A percentile compares a stretch with the other conserved stretches of the same genome.
Conservation (phyloP, 2,113 vertebrate genomes). For the Xiphophorus couchianus region DNA sequence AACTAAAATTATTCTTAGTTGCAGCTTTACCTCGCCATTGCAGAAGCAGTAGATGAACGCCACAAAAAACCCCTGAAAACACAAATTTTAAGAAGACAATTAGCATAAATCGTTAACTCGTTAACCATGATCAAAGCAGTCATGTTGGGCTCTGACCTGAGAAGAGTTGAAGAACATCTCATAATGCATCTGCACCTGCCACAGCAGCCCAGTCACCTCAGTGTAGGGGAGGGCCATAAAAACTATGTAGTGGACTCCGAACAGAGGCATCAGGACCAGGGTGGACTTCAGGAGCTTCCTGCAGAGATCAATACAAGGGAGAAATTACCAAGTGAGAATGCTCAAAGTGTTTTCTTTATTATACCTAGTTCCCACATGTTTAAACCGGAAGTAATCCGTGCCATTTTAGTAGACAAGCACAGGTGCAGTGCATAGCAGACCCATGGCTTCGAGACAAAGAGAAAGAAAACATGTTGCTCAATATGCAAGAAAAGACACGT, state of each 20-base stretch:
- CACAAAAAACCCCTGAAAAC: conserved; percentile 84
- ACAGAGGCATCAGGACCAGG: conserved; percentile 85
- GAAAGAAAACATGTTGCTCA: too few species aligned
- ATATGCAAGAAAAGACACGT: too few species aligned
- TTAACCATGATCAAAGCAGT: too few species aligned
- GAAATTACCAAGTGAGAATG: not conserved
- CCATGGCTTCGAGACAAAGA: too few species aligned
- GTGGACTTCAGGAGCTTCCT: conserved; percentile 87
- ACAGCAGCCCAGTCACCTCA: conserved; percentile 80
- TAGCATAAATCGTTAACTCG: not conserved
- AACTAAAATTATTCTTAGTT: not conserved
- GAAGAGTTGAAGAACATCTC: conserved; percentile 89
- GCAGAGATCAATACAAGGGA: conserved; percentile 4
- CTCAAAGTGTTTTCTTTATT: too few species aligned
- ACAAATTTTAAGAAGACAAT: not conserved
- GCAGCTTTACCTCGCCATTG: conserved; percentile 82
- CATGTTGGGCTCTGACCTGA: conserved; percentile 74
- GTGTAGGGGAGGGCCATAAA: conserved; percentile 88
- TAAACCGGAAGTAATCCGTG: too few species aligned
- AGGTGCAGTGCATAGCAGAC: too few species aligned
- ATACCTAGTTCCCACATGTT: too few species aligned
- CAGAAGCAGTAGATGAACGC: conserved; percentile 89
- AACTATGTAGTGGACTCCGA: conserved; percentile 87
- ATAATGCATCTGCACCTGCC: conserved; percentile 89
- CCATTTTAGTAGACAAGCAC: too few species aligned